A percentile compares a stretch with the other conserved stretches of the same genome.
Conservation (phyloP, 2,113 vertebrate genomes). For the Haliaeetus leucogaster region DNA sequence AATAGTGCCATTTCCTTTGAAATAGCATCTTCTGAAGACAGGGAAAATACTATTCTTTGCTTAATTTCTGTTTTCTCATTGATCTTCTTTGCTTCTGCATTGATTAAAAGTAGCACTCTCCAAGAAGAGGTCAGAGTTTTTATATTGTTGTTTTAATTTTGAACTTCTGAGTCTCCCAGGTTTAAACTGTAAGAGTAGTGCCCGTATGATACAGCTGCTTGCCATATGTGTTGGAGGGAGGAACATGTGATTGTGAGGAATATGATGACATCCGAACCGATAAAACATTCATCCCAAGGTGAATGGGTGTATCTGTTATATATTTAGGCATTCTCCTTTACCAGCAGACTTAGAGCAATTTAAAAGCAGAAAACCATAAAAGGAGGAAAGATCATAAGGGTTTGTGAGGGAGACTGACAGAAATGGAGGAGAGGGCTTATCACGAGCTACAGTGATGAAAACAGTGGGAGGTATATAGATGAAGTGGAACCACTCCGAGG, state of each 20-base stretch:
- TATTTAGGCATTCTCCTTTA: constrained; percentile 31
- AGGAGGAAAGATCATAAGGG: neutral
- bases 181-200: neutral
- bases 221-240: constrained; percentile 23
- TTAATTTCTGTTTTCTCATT: neutral
- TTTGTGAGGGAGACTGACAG: constrained; percentile 9
- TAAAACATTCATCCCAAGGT: constrained; percentile 56
- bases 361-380: constrained; percentile 17
- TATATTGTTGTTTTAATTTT: neutral
- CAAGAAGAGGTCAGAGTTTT: neutral
- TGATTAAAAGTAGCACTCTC: neutral
- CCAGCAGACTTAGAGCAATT: neutral
- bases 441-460: constrained; percentile 29
- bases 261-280: constrained; percentile 31
- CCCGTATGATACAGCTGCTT: neutral
- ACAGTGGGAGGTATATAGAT: constrained; percentile 36
- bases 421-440: constrained; percentile 8
- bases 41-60: neutral
- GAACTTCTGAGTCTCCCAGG: neutral
- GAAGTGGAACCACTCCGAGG: neutral
- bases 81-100: neutral
- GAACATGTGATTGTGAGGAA: constrained; percentile 24
- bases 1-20: neutral
- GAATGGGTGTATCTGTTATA: constrained; percentile 50
- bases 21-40: neutral